Evolutionary conservation across 2,888 invertebrate species (phyloP), one percentile per base, ranked within the genome.

Genomic region (Drosophila birchii): DNA sequence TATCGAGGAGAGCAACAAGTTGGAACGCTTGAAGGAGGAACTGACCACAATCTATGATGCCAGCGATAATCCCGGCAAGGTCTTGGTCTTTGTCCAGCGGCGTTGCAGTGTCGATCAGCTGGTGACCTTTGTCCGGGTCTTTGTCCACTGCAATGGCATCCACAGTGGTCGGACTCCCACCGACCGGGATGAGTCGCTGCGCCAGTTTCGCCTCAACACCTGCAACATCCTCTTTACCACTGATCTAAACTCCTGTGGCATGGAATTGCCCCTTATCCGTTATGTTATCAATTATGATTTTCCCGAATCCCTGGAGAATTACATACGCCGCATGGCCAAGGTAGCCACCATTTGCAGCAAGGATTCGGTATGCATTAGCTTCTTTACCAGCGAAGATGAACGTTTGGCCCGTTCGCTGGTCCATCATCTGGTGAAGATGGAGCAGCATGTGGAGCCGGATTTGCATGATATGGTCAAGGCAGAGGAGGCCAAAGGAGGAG

Each of bases 271-370:
- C 82, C 96, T 97, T 89, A 94, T 97, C 16, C 96, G 97, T 92
- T 96, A 75, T 92, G 97, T 98, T 1, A 93, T 98, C 26, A 98
- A 98, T 92, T 96, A 95, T 85, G 98, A 98, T 92, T 98, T 98
- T 87, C 98, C 98, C 0, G 94, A 95, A 18, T 97, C 98, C 87
- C 96, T 98, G 84, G 98, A 98, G 91, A 98, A 98, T 87, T 98
- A 98, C 92, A 86, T 90, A 0, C 98, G 98, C 90, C 94, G 98
- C 75, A 96, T 98, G 18, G 98, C 98, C 0, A 94, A 98, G 73
- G 98, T 98, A 0, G 98, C 98, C 14, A 20, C 20, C 36, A 20
- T n/a, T 12, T 11, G 12, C 16, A 12, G 34, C 8, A 12, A 9
- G 12, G 16, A 43, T 1, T 41, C 67, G 11, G 20, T 29, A 23